Evolutionary conservation across 2,113 vertebrate genomes (phyloP).

Genomic region (Mellivora capensis): DNA sequence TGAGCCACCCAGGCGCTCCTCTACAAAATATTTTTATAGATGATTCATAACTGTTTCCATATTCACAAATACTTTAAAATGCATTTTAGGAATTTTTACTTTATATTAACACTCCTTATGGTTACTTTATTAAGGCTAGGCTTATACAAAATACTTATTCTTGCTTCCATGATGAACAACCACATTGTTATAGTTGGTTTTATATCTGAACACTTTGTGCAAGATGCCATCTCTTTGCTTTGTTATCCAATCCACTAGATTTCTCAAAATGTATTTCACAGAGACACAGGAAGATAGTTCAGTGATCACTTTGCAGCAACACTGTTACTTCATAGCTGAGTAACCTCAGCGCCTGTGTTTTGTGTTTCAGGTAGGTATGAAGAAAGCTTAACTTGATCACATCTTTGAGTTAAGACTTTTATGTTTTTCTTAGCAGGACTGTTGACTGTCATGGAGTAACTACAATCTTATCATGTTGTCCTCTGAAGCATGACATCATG

Average conservation of each 20-base stretch:
- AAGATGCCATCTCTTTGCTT: not conserved
- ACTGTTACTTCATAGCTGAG: constrained; percentile 44
- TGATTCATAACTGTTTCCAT: not conserved
- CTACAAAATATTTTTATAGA: not conserved
- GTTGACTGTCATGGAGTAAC: constrained; percentile 18
- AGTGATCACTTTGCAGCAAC: not conserved
- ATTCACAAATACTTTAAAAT: not conserved
- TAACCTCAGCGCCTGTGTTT: not conserved
- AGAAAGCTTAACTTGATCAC: constrained; percentile 36
- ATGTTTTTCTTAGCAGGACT: constrained; percentile 27
- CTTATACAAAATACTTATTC: not conserved
- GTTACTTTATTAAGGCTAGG: not conserved
- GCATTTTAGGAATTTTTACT: not conserved
- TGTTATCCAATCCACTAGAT: not conserved
- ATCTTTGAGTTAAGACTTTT: constrained; percentile 28
- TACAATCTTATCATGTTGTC: constrained; percentile 35
- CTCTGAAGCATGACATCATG: constrained; percentile 60
- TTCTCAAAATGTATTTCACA: not conserved
- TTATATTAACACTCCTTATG: not conserved
- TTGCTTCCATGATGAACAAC: not conserved
- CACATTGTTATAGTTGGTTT: not conserved
- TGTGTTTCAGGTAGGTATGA: not conserved
- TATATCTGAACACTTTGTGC: not conserved
- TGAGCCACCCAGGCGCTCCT: too few relatives aligned
- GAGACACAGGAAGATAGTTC: constrained; percentile 9